Conservation (phyloP, 2,797 vertebrate species). For the Megaceryle alcyon region DNA sequence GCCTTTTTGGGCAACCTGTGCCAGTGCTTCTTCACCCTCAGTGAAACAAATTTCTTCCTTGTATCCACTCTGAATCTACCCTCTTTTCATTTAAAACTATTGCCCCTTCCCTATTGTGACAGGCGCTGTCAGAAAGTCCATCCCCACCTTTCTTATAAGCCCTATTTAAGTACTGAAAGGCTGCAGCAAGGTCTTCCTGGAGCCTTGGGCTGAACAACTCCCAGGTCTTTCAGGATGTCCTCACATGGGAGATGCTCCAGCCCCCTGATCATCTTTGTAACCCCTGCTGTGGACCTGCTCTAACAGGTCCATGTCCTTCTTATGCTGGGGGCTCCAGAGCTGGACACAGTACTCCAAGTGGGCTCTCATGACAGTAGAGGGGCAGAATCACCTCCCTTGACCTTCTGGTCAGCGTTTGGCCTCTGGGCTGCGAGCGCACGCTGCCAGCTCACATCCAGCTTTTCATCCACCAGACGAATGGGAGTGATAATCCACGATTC, state of each 20-base stretch:
- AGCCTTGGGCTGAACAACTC: neutral
- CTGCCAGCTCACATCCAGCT: rapidly evolving
- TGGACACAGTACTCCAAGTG: rapidly evolving
- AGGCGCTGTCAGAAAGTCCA: neutral
- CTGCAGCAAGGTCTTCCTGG: rapidly evolving
- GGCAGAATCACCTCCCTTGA: rapidly evolving
- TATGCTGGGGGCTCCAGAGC: neutral
- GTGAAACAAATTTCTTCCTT: neutral
- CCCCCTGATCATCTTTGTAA: neutral
- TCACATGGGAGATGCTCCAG: rapidly evolving
- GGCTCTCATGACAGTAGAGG: neutral
- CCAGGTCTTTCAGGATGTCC: neutral
- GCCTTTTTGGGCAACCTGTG: neutral
- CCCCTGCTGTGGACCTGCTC: neutral
- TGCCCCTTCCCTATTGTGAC: rapidly evolving
- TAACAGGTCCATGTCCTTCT: too few relatives aligned
- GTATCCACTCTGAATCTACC: neutral
- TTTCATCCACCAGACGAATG: neutral
- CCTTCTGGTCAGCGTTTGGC: neutral
- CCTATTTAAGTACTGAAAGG: neutral
- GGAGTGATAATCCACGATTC: rapidly evolving
- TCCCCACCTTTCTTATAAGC: neutral
- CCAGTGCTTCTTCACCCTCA: neutral
- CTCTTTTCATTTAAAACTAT: neutral
- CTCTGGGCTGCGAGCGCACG: rapidly evolving